These are phyloP conservation scores for Lepidocolaptes lacrymiger DNA, from an alignment of 2,797 vertebrate genomes.

Conservation along the genomic window DNA sequence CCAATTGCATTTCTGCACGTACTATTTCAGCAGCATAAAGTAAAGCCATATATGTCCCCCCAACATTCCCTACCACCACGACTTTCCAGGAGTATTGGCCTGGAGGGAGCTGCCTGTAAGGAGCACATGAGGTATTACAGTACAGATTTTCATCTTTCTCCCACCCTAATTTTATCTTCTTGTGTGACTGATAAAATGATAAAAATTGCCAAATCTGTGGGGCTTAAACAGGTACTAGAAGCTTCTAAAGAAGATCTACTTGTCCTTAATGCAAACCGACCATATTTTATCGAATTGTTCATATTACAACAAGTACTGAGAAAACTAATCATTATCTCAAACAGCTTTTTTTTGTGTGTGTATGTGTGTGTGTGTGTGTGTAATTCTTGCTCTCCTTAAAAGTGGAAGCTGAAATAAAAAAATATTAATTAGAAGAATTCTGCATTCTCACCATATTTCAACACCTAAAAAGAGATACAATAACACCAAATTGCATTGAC, in stretches of 20 bases:
- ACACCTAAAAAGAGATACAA: constrained; percentile 36
- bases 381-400: background rate
- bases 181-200: background rate
- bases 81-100: background rate
- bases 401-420: constrained; percentile 36
- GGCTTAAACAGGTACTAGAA: background rate
- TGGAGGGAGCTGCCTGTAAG: background rate
- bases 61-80: fast-evolving
- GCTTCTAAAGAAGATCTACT: background rate
- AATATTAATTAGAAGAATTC: constrained; percentile 61
- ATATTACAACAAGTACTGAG: background rate
- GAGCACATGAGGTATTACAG: fast-evolving
- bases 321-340: background rate
- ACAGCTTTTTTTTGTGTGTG: background rate
- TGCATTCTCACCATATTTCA: constrained; percentile 24
- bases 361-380: too few species aligned
- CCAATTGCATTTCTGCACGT: background rate
- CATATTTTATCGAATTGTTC: background rate
- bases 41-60: background rate
- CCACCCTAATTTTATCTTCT: background rate
- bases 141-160: background rate
- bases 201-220: background rate
- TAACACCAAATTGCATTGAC: constrained; percentile 70
- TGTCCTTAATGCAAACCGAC: background rate
- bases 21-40: background rate